phyloP scores from a whole-genome alignment of 1,140 invertebrate species.

The Prorops nasuta region DNA sequence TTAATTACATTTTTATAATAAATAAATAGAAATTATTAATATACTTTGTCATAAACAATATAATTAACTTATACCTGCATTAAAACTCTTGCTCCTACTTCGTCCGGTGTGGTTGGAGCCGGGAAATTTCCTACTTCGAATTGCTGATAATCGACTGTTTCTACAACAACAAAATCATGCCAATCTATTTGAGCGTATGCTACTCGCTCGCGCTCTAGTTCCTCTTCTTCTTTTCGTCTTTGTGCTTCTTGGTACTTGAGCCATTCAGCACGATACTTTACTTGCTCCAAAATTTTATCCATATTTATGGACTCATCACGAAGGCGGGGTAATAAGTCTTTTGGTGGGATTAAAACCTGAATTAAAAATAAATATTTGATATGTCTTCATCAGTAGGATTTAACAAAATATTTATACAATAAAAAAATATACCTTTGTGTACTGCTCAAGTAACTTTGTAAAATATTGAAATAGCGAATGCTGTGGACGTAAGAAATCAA shows the following conservation, averaged over 20 bases:
- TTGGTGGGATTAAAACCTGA: conserved; percentile 86
- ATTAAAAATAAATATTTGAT: conserved; percentile 10
- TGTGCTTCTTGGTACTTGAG: conserved; percentile 91
- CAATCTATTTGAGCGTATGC: conserved; percentile 99
- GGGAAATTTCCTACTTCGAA: conserved; percentile 95
- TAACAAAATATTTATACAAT: conserved; percentile 1
- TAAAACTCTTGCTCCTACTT: conserved; percentile 91
- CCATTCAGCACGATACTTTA: conserved; percentile 95
- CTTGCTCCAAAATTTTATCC: conserved; percentile 82
- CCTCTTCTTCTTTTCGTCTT: conserved; percentile 89
- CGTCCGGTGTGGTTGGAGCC: conserved; percentile 93
- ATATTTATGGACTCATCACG: conserved; percentile 74
- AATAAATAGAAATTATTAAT: conserved; percentile 1
- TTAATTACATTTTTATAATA: not conserved
- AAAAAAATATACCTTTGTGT: conserved; percentile 76
- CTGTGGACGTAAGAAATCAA: conserved; percentile 97
- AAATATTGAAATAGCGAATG: conserved; percentile 99
- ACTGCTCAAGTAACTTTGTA: conserved; percentile 96
- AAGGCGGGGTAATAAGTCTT: conserved; percentile 82
- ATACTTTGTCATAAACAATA: not conserved
- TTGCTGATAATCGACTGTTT: conserved; percentile 98
- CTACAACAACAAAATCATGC: conserved; percentile 99
- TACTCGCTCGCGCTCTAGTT: conserved; percentile 90
- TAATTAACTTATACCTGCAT: conserved; percentile 69
- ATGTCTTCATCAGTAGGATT: not conserved